phyloP scores from a whole-genome alignment of 2,888 invertebrate species.

The Leucozona laternaria region DNA sequence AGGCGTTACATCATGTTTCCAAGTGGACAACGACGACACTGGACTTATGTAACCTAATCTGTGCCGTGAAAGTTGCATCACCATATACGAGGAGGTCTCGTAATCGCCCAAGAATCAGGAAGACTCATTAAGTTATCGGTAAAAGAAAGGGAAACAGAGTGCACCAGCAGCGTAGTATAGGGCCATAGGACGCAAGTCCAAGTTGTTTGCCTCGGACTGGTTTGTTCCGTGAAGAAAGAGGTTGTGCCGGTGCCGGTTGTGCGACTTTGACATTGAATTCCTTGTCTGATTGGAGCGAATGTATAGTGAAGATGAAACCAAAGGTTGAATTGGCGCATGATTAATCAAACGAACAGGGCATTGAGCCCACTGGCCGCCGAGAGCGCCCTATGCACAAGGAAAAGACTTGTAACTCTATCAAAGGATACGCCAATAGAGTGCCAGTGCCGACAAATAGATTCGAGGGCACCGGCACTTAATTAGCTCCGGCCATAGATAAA shows the following conservation, averaged over 20 bases:
- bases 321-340: constrained; percentile 72
- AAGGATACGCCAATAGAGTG: constrained; percentile 70
- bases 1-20: constrained; percentile 69
- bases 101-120: constrained; percentile 67
- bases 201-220: constrained; percentile 38
- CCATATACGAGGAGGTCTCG: constrained; percentile 46
- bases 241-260: constrained; percentile 35
- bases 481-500: constrained; percentile 71
- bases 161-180: constrained; percentile 7
- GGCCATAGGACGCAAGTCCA: constrained; percentile 30
- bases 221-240: constrained; percentile 29
- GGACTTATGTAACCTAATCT: constrained; percentile 74
- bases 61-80: constrained; percentile 75
- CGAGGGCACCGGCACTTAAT: constrained; percentile 71
- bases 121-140: constrained; percentile 71
- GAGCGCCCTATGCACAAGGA: background rate
- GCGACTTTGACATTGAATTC: constrained; percentile 75
- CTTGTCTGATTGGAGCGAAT: constrained; percentile 70
- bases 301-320: constrained; percentile 49
- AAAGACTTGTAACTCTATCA: constrained; percentile 37
- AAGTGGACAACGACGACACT: constrained; percentile 52
- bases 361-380: constrained; percentile 44
- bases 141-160: constrained; percentile 67
- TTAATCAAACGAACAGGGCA: constrained; percentile 71
- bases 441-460: constrained; percentile 67